Conservation (phyloP, 1,140 invertebrate genomes). For the Nixonia krombeini region DNA sequence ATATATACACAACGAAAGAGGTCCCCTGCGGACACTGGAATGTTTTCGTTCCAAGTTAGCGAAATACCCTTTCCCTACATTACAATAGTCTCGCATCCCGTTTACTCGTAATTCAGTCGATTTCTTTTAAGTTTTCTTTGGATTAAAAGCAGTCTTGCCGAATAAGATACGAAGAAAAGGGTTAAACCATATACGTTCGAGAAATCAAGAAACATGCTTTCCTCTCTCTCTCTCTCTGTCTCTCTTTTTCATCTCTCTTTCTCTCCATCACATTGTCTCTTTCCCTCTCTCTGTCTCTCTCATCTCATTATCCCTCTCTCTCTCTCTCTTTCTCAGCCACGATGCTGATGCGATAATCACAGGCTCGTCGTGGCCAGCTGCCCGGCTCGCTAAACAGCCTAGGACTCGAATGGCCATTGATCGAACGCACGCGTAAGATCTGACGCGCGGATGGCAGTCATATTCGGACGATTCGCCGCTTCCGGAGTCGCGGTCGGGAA, state of each 20-base stretch:
- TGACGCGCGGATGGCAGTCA: too few relatives aligned
- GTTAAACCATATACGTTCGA: conserved; percentile 11
- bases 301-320: too few relatives aligned
- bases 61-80: conserved; percentile 20
- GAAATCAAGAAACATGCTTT: conserved; percentile 19
- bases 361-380: conserved; percentile 15
- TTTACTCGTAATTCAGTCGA: conserved; percentile 50
- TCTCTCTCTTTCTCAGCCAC: conserved; percentile 14
- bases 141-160: conserved; percentile 67
- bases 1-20: conserved; percentile 18
- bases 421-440: conserved; percentile 10
- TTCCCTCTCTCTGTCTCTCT: too few relatives aligned
- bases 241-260: too few relatives aligned
- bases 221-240: too few relatives aligned
- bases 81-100: conserved; percentile 36
- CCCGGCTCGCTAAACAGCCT: conserved; percentile 6
- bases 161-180: conserved; percentile 17
- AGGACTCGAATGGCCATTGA: conserved; percentile 2
- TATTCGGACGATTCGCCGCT: too few relatives aligned
- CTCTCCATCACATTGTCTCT: too few relatives aligned
- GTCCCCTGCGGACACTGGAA: conserved; percentile 26
- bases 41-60: conserved; percentile 31
- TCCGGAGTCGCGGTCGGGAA: too few relatives aligned
- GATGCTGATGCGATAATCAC: conserved; percentile 36
- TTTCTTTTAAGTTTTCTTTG: conserved; percentile 64